These are phyloP conservation scores for Epicauta chinensis DNA, from an alignment of 1,140 invertebrate species.

Conservation along the genomic window DNA sequence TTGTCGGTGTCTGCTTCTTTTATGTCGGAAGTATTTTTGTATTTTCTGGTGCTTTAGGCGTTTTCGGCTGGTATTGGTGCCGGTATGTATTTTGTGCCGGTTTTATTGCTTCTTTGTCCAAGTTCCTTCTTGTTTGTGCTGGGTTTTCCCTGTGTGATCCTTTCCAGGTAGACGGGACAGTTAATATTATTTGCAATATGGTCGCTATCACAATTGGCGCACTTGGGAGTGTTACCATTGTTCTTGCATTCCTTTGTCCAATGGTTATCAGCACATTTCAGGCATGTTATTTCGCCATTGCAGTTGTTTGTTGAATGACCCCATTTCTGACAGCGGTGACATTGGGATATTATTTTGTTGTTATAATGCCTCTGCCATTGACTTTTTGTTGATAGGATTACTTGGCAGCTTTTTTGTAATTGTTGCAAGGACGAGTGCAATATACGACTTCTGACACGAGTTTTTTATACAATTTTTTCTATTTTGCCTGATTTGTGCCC, in stretches of 20 bases:
- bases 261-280: conserved; percentile 28
- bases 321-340: conserved; percentile 30
- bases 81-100: neutral
- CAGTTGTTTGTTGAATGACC: conserved; percentile 27
- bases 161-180: neutral
- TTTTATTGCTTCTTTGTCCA: neutral
- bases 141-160: neutral
- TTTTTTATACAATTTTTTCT: too few relatives aligned
- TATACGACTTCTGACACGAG: too few relatives aligned
- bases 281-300: conserved; percentile 17
- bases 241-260: neutral
- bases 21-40: neutral
- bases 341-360: conserved; percentile 25
- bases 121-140: neutral
- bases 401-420: too few relatives aligned
- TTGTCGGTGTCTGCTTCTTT: neutral
- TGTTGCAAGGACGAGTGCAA: too few relatives aligned
- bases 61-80: neutral
- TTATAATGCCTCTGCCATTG: too few relatives aligned
- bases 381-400: too few relatives aligned
- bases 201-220: neutral
- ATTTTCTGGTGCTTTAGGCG: neutral
- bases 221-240: neutral
- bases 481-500: too few relatives aligned
- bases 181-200: neutral